Conservation (phyloP, 2,797 vertebrate genomes). For the Crypturellus tataupa region DNA sequence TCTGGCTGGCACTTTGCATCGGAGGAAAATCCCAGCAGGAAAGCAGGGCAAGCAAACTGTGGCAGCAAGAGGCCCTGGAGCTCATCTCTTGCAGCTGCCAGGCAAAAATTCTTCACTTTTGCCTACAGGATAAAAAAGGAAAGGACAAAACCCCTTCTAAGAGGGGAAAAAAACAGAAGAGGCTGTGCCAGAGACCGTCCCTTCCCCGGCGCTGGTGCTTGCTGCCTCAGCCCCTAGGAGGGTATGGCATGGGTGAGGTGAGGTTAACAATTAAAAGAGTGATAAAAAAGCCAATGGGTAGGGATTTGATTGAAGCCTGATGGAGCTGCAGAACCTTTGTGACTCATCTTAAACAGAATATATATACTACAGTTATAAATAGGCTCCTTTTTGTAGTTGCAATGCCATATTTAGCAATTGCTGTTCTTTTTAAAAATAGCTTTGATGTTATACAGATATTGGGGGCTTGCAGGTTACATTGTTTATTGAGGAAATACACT, state of each 20-base stretch:
- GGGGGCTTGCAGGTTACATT: not conserved
- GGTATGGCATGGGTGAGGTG: not conserved
- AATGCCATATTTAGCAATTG: slow-evolving; percentile 19
- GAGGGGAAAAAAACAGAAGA: not conserved
- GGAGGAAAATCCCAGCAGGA: not conserved
- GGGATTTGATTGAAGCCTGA: not conserved
- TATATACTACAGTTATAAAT: slow-evolving; percentile 31
- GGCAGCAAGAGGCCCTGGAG: not conserved
- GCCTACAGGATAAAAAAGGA: not conserved
- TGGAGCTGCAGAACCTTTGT: slow-evolving; percentile 8
- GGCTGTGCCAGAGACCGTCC: not conserved
- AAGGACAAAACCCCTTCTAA: not conserved
- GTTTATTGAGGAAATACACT: slow-evolving; percentile 11
- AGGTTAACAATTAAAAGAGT: not conserved
- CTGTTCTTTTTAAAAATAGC: slow-evolving; percentile 38
- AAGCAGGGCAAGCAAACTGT: not conserved
- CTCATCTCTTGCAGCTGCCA: not conserved
- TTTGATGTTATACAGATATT: not conserved
- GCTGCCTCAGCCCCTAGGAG: not conserved
- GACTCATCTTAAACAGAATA: slow-evolving; percentile 23
- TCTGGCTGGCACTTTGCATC: not conserved
- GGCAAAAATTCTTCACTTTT: not conserved
- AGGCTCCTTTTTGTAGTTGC: not conserved
- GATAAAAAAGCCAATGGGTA: not conserved
- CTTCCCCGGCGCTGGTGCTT: not conserved